Percentiles rank a stretch among this genome's conserved stretches.
These are phyloP conservation scores for Parasteatoda tepidariorum DNA, from an alignment of 1,140 invertebrate genomes.

Conservation along the genomic window DNA sequence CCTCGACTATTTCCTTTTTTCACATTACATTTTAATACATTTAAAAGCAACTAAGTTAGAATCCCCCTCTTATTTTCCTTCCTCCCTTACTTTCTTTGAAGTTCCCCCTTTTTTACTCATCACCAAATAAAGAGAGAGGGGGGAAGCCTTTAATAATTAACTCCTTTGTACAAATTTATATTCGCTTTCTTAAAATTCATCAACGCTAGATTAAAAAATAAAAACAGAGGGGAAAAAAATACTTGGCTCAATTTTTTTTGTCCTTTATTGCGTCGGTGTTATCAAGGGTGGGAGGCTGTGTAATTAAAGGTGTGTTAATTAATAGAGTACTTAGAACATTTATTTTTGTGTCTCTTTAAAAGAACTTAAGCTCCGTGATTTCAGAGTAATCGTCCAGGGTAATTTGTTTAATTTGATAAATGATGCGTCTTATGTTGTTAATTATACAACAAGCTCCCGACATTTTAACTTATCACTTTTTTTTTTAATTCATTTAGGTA, in stretches of 20 bases:
- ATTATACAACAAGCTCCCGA: constrained; percentile 57
- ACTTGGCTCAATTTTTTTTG: neutral
- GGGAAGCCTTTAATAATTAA: constrained; percentile 48
- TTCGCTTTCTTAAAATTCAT: constrained; percentile 59
- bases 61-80: neutral
- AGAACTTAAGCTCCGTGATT: constrained; percentile 53
- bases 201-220: constrained; percentile 58
- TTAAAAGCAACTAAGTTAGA: constrained; percentile 58
- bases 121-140: constrained; percentile 5
- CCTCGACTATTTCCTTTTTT: neutral
- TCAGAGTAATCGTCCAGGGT: constrained; percentile 58
- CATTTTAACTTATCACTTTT: constrained; percentile 27
- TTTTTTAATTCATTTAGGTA: constrained; percentile 38
- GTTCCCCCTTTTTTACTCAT: neutral
- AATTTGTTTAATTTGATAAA: constrained; percentile 61
- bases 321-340: constrained; percentile 60
- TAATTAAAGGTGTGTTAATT: constrained; percentile 62
- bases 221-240: no score
- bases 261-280: no score
- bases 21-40: constrained; percentile 59
- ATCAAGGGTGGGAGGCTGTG: neutral
- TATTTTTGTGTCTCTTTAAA: constrained; percentile 58
- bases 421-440: constrained; percentile 59
- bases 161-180: constrained; percentile 60
- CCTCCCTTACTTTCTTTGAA: neutral